Conservation (phyloP, 1,140 invertebrate genomes). For the Dendroctonus valens region DNA sequence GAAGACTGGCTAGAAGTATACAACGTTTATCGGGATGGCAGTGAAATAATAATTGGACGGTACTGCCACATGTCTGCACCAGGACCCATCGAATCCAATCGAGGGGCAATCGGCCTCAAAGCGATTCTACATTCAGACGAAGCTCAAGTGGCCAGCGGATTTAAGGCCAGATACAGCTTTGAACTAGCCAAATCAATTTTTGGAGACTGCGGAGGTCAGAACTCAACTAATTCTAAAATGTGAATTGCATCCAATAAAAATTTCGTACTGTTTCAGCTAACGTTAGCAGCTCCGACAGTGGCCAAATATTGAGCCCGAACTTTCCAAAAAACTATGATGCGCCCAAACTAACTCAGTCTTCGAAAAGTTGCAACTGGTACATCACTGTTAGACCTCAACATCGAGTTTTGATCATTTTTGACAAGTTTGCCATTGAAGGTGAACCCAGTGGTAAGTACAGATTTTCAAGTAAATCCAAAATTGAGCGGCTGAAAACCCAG, state of each 20-base stretch:
- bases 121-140: conserved; percentile 81
- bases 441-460: conserved; percentile 67
- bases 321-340: conserved; percentile 84
- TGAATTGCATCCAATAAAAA: background rate
- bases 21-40: conserved; percentile 77
- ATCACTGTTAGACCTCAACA: conserved; percentile 78
- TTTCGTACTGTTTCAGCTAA: conserved; percentile 54
- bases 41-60: conserved; percentile 78
- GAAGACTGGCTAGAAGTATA: conserved; percentile 94
- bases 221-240: background rate
- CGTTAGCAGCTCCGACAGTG: conserved; percentile 79
- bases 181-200: conserved; percentile 83
- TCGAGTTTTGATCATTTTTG: conserved; percentile 83
- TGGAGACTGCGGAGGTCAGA: conserved; percentile 79
- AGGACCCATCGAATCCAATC: conserved; percentile 86
- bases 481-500: no score
- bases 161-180: conserved; percentile 84
- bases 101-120: conserved; percentile 78
- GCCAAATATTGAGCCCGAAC: conserved; percentile 79
- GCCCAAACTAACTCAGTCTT: conserved; percentile 69
- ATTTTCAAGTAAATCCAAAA: no score
- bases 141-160: conserved; percentile 83
- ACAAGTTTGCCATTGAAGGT: conserved; percentile 85
- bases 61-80: conserved; percentile 83
- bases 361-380: conserved; percentile 90